Conservation (phyloP, 2,113 vertebrate species). For the Bothrops jararaca region DNA sequence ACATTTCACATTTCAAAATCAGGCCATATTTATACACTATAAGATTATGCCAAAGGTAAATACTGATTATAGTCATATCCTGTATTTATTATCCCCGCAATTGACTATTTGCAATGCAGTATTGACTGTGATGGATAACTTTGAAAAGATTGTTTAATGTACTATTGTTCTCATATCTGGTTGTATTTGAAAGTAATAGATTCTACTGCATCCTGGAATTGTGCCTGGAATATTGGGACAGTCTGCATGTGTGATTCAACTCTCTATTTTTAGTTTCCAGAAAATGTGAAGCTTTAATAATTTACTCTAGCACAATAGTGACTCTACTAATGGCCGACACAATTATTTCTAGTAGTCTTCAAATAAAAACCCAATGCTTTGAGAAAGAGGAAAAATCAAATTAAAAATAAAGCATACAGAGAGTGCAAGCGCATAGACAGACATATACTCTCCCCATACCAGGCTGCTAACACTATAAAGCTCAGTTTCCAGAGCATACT, state of each 20-base stretch:
- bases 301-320: constrained; percentile 35
- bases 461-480: constrained; percentile 57
- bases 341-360: constrained; percentile 55
- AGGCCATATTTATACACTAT: not conserved
- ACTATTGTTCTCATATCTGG: not conserved
- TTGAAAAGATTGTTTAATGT: not conserved
- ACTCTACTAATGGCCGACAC: constrained; percentile 23
- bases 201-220: not conserved
- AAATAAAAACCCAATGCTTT: constrained; percentile 59
- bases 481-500: constrained; percentile 43
- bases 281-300: constrained; percentile 23
- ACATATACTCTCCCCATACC: constrained; percentile 12
- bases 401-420: constrained; percentile 54
- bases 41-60: not conserved
- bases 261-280: not conserved
- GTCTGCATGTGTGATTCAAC: not conserved
- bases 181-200: not conserved
- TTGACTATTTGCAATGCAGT: not conserved
- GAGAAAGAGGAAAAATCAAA: constrained; percentile 48
- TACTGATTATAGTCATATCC: not conserved
- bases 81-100: not conserved
- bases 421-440: constrained; percentile 8
- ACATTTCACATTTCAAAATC: not conserved
- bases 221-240: not conserved
- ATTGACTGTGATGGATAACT: not conserved